Percentiles rank a stretch among this genome's conserved stretches.
These are phyloP conservation scores for Eriocheir sinensis DNA, from an alignment of 1,140 invertebrate genomes.

Conservation along the genomic window DNA sequence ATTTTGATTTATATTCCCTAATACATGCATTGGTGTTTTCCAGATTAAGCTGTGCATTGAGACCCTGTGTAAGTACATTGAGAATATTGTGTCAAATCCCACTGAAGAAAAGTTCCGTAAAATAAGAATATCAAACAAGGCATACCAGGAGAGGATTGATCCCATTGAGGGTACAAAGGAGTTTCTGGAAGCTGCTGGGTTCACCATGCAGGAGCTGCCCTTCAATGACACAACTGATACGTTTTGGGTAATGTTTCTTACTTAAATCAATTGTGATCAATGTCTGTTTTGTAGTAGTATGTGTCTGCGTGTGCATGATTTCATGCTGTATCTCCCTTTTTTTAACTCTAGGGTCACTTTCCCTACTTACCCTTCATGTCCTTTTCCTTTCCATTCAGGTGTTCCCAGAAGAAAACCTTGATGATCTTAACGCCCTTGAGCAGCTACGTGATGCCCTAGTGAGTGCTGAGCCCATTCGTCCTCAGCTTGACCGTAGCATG, in stretches of 20 bases:
- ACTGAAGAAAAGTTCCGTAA: slow-evolving; percentile 94
- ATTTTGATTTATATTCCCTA: no score
- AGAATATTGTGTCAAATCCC: slow-evolving; percentile 94
- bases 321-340: slow-evolving; percentile 45
- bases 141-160: slow-evolving; percentile 90
- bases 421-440: slow-evolving; percentile 84
- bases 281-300: background rate
- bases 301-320: background rate
- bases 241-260: slow-evolving; percentile 78
- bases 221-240: slow-evolving; percentile 76
- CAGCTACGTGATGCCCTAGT: slow-evolving; percentile 89
- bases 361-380: background rate
- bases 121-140: slow-evolving; percentile 92
- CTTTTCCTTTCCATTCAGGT: slow-evolving; percentile 82
- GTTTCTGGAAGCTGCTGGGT: slow-evolving; percentile 92
- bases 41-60: slow-evolving; percentile 91
- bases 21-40: background rate
- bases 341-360: no score
- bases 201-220: slow-evolving; percentile 84
- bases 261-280: background rate
- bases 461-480: slow-evolving; percentile 89
- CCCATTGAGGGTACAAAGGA: slow-evolving; percentile 90
- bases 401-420: slow-evolving; percentile 84
- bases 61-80: slow-evolving; percentile 93
- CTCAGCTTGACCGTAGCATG: slow-evolving; percentile 92